These are phyloP conservation scores for Phasia obesa DNA, from an alignment of 2,888 invertebrate species.

Conservation along the genomic window DNA sequence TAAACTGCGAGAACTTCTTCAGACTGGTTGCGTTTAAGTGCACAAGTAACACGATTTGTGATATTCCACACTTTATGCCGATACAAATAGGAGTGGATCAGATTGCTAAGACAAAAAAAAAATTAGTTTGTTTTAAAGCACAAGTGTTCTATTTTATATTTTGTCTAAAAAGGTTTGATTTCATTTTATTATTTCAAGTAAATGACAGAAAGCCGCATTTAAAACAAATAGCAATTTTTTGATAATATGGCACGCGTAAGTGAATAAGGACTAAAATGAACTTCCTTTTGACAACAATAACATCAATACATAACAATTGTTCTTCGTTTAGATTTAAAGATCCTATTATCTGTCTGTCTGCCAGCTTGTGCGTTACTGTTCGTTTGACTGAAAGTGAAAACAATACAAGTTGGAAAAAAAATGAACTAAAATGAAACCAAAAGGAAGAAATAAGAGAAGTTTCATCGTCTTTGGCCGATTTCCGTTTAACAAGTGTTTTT, in stretches of 20 bases:
- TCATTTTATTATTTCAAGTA: slow-evolving; percentile 31
- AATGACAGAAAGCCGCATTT: slow-evolving; percentile 45
- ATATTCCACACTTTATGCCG: slow-evolving; percentile 38
- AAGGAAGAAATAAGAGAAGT: slow-evolving; percentile 42
- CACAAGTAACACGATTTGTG: neutral
- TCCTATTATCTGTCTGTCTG: slow-evolving; percentile 39
- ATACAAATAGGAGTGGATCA: slow-evolving; percentile 9
- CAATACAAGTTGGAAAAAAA: slow-evolving; percentile 21
- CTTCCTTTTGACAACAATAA: slow-evolving; percentile 56
- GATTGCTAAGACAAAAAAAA: too few relatives aligned
- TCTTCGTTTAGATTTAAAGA: slow-evolving; percentile 22
- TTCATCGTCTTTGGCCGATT: slow-evolving; percentile 37
- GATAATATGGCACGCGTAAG: slow-evolving; percentile 54
- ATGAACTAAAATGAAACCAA: slow-evolving; percentile 32
- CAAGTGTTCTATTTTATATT: slow-evolving; percentile 31
- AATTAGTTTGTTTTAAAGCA: neutral
- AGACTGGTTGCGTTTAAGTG: neutral
- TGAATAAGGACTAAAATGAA: slow-evolving; percentile 39
- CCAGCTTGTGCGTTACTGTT: slow-evolving; percentile 53
- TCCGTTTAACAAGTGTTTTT: slow-evolving; percentile 68
- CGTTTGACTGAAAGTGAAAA: slow-evolving; percentile 63
- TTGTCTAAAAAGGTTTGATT: slow-evolving; percentile 10
- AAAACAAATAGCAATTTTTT: slow-evolving; percentile 40
- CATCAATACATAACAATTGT: slow-evolving; percentile 35
- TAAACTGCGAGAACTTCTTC: neutral